Conservation (phyloP, 2,797 vertebrate species). For the Enteromius fasciolatus region DNA sequence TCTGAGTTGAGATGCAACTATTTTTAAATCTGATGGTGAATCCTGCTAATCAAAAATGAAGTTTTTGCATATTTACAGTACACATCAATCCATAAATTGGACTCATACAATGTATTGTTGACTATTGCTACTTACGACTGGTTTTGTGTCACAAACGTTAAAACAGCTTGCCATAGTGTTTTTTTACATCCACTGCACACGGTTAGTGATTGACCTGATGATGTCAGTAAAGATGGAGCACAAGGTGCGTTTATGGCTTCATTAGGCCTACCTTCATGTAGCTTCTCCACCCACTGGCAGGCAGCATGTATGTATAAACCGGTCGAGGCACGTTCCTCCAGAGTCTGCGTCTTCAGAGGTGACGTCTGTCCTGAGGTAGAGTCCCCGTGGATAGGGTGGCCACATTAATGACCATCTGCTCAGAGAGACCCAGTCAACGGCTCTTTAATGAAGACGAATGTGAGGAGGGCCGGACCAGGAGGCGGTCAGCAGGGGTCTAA, state of each 20-base stretch:
- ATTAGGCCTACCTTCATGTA: neutral
- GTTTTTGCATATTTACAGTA: no score
- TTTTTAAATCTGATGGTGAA: no score
- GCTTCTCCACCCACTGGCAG: slow-evolving; percentile 8
- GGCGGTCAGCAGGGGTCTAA: slow-evolving; percentile 86
- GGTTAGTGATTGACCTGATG: neutral
- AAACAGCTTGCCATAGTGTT: neutral
- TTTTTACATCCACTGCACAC: neutral
- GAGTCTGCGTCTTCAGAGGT: slow-evolving; percentile 52
- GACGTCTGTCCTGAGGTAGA: slow-evolving; percentile 84
- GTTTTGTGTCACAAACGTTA: no score
- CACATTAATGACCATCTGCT: slow-evolving; percentile 95
- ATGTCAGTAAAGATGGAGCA: neutral
- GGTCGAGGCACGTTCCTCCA: slow-evolving; percentile 1
- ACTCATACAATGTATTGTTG: no score
- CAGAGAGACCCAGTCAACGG: slow-evolving; percentile 79
- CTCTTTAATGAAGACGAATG: slow-evolving; percentile 98
- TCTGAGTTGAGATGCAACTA: no score
- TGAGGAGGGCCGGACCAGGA: slow-evolving; percentile 80
- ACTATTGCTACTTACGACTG: neutral
- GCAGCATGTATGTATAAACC: neutral
- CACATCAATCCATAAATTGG: neutral
- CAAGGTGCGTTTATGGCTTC: slow-evolving; percentile 7
- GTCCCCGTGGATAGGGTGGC: slow-evolving; percentile 78
- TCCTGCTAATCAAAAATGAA: no score